Percentiles rank a stretch among this genome's conserved stretches.
Evolutionary conservation across 2,113 vertebrate species (phyloP).

Genomic region (Sylvia atricapilla): DNA sequence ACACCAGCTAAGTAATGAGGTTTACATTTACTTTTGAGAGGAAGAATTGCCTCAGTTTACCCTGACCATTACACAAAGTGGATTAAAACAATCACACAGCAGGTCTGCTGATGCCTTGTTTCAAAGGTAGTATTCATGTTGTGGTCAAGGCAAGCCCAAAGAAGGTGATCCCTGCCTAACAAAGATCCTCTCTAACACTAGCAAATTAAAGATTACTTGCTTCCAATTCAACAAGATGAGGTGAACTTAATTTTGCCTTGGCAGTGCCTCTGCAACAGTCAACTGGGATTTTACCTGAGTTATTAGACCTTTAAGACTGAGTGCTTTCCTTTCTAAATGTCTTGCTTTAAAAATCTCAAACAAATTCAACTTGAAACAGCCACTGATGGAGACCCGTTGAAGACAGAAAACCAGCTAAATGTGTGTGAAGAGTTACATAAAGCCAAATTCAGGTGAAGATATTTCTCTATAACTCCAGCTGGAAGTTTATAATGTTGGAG

Average conservation of each 20-base stretch:
- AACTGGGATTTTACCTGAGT: neutral
- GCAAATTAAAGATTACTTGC: neutral
- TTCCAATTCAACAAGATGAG: neutral
- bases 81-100: neutral
- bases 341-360: neutral
- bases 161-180: neutral
- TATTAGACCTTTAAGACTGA: neutral
- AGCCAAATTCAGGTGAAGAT: neutral
- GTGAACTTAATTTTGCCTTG: neutral
- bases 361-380: neutral
- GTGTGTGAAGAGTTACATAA: neutral
- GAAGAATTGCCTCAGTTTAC: neutral
- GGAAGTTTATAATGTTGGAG: neutral
- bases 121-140: neutral
- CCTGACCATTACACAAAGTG: neutral
- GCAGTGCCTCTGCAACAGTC: neutral
- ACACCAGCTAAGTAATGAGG: accelerated
- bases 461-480: neutral
- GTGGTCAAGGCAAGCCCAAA: neutral
- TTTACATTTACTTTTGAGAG: neutral
- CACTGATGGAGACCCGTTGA: neutral
- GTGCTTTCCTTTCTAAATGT: neutral
- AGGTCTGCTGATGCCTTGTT: neutral
- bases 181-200: neutral
- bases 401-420: neutral